phyloP scores from a whole-genome alignment of 2,113 vertebrate genomes.

The Crocuta crocuta region DNA sequence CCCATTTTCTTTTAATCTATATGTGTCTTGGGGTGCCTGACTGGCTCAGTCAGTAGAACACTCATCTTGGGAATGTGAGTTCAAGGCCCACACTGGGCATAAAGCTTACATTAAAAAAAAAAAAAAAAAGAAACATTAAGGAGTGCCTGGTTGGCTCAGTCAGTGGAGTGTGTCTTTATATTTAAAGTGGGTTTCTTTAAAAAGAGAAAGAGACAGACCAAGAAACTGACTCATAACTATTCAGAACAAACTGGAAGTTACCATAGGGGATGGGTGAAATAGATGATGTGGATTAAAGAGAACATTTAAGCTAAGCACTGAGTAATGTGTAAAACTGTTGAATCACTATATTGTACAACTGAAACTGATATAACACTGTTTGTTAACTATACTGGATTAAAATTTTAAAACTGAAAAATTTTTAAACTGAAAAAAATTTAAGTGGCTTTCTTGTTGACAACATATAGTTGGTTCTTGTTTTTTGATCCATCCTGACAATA shows the following conservation, averaged over 20 bases:
- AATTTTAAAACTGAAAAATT: neutral
- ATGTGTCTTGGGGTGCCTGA: neutral
- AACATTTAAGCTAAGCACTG: neutral
- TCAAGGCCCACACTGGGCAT: neutral
- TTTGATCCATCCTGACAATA: neutral
- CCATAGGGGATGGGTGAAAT: neutral
- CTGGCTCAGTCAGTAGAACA: neutral
- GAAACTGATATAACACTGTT: neutral
- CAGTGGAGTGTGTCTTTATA: neutral
- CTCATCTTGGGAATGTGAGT: neutral
- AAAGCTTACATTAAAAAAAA: neutral
- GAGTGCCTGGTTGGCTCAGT: no score
- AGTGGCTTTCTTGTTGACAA: neutral
- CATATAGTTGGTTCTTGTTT: neutral
- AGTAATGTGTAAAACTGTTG: neutral
- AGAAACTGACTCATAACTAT: neutral
- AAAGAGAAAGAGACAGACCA: neutral
- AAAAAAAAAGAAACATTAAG: no score
- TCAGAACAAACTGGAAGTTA: neutral
- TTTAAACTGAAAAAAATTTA: neutral
- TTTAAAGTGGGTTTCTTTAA: neutral
- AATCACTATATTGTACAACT: neutral
- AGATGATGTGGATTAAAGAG: neutral
- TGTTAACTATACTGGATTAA: neutral
- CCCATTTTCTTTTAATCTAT: neutral